These are phyloP conservation scores for Reticulitermes speratus DNA, from an alignment of 1,140 invertebrate species.

Conservation along the genomic window DNA sequence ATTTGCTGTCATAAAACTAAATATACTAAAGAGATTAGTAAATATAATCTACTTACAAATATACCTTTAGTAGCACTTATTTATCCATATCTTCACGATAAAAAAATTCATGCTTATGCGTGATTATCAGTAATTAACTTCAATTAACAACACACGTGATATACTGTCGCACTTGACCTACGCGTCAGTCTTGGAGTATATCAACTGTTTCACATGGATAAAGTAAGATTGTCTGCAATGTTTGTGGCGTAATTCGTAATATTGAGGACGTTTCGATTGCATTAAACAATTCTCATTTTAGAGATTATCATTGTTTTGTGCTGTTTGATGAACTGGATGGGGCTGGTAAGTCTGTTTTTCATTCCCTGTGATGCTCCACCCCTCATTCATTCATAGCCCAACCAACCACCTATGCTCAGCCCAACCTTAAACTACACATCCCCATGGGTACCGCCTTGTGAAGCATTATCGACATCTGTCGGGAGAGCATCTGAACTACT, in stretches of 20 bases:
- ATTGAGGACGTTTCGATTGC: not conserved
- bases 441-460: not conserved
- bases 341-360: not conserved
- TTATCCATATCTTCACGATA: no score
- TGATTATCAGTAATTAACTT: no score
- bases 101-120: no score
- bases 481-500: not conserved
- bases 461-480: conserved; percentile 11
- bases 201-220: no score
- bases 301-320: not conserved
- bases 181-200: no score
- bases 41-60: no score
- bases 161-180: no score
- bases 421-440: not conserved
- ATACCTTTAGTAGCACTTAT: no score
- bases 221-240: not conserved
- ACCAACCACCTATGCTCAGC: not conserved
- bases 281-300: not conserved
- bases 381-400: conserved; percentile 17
- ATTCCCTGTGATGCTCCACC: not conserved
- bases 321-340: not conserved
- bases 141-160: no score
- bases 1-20: no score
- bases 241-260: not conserved
- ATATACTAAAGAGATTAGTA: no score